Percentiles rank a stretch among this genome's conserved stretches.
phyloP scores from a whole-genome alignment of 2,797 vertebrate genomes.

The Mormyrus proboscirostris region DNA sequence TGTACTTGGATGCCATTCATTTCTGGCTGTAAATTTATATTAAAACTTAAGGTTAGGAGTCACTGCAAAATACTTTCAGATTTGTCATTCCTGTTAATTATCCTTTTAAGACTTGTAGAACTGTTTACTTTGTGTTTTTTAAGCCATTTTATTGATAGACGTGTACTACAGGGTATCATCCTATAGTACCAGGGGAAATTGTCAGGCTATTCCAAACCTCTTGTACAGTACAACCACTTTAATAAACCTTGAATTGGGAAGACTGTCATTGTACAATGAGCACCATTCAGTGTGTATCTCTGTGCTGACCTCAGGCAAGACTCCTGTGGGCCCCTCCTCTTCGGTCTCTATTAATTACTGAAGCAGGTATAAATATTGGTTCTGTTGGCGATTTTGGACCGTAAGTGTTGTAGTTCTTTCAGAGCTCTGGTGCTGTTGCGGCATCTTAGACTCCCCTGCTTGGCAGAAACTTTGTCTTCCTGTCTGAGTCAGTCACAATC shows the following conservation, averaged over 20 bases:
- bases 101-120: background rate
- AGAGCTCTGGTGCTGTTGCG: background rate
- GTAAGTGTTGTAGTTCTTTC: background rate
- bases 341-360: background rate
- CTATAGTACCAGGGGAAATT: background rate
- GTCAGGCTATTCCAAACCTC: slow-evolving; percentile 41
- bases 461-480: background rate
- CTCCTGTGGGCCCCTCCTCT: slow-evolving; percentile 72
- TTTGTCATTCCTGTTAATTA: background rate
- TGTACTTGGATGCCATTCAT: background rate
- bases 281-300: background rate
- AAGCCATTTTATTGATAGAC: slow-evolving; percentile 7
- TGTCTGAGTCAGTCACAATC: background rate
- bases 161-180: slow-evolving; percentile 33
- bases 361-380: background rate
- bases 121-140: slow-evolving; percentile 14
- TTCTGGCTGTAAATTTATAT: slow-evolving; percentile 2
- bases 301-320: slow-evolving; percentile 58
- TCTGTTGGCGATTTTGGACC: background rate
- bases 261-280: background rate
- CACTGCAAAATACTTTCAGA: background rate
- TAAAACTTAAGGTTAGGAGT: background rate
- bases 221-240: slow-evolving; percentile 45
- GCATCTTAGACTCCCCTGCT: background rate
- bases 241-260: slow-evolving; percentile 52